Evolutionary conservation across 2,888 invertebrate species (phyloP).

Genomic region (Brenthis ino): DNA sequence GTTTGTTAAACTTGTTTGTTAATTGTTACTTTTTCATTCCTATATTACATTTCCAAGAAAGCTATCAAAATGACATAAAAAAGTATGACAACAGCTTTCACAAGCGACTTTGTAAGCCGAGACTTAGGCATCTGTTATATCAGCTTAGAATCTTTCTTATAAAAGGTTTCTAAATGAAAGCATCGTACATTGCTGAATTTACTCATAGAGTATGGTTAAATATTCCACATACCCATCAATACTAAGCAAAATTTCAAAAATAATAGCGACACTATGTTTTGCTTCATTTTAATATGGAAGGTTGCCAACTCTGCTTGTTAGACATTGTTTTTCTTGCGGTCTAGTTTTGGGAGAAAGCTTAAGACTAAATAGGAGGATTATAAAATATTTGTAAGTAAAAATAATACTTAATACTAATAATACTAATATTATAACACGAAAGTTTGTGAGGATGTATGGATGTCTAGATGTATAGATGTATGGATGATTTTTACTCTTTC

Average conservation of each 20-base stretch:
- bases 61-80: background rate
- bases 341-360: constrained; percentile 23
- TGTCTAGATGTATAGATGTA: too few relatives aligned
- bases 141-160: too few relatives aligned
- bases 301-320: constrained; percentile 34
- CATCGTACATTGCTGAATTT: too few relatives aligned
- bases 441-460: too few relatives aligned
- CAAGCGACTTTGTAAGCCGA: background rate
- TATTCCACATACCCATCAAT: background rate
- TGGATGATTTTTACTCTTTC: too few relatives aligned
- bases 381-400: background rate
- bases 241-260: background rate
- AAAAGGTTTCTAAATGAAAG: too few relatives aligned
- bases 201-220: background rate
- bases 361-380: constrained; percentile 9
- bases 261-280: constrained; percentile 3
- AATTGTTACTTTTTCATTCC: too few relatives aligned
- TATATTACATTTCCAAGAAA: background rate
- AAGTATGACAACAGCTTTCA: background rate
- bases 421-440: too few relatives aligned
- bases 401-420: too few relatives aligned
- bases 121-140: background rate
- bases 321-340: constrained; percentile 29
- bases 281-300: constrained; percentile 31
- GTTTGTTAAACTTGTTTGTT: too few relatives aligned